These are phyloP conservation scores for Frankliniella fusca DNA, from an alignment of 2,888 invertebrate species.

Conservation along the genomic window DNA sequence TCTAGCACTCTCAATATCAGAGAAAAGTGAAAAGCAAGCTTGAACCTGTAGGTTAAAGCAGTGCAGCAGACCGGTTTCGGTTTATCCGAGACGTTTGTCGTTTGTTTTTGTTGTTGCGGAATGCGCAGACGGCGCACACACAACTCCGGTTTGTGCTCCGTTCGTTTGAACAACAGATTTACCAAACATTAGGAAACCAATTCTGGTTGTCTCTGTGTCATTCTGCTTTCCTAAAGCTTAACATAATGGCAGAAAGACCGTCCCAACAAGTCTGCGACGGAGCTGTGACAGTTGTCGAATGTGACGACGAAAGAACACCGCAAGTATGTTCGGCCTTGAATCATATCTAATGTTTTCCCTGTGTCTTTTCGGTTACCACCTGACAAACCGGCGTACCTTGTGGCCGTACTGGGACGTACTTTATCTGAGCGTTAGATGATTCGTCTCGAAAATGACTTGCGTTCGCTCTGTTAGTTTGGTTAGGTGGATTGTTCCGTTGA, in stretches of 20 bases:
- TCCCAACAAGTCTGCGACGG: not conserved
- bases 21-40: too few relatives aligned
- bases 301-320: not conserved
- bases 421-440: not conserved
- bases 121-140: not conserved
- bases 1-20: too few relatives aligned
- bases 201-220: too few relatives aligned
- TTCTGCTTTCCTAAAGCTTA: not conserved
- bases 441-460: not conserved
- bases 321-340: not conserved
- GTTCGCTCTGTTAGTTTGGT: not conserved
- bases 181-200: too few relatives aligned
- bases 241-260: constrained; percentile 8
- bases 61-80: too few relatives aligned
- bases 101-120: not conserved
- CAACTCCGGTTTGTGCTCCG: too few relatives aligned
- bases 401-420: not conserved
- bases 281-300: constrained; percentile 14
- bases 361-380: not conserved
- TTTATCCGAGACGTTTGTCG: not conserved
- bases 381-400: not conserved
- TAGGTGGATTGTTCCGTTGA: not conserved
- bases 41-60: too few relatives aligned
- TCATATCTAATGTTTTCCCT: not conserved
- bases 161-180: too few relatives aligned